Conservation (phyloP, 2,113 vertebrate species). For the Macaca nemestrina region DNA sequence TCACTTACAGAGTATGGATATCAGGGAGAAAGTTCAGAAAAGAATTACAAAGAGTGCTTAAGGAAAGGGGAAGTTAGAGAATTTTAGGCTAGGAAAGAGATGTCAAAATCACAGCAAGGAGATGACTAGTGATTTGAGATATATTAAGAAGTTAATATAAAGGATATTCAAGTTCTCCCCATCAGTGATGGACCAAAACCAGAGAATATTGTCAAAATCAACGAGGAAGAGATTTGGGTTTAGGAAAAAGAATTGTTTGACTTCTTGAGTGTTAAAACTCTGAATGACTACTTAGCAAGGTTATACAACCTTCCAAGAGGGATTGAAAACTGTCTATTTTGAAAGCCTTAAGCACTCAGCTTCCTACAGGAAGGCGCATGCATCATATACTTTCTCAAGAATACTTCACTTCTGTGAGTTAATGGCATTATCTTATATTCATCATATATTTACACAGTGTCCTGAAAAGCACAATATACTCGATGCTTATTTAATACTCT, state of each 20-base stretch:
- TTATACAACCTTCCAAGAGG: not conserved
- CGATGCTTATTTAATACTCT: conserved; percentile 12
- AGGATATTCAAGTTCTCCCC: not conserved
- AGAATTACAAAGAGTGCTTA: not conserved
- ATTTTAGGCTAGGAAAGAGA: not conserved
- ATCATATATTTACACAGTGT: not conserved
- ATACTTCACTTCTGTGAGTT: not conserved
- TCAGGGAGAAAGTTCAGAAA: not conserved
- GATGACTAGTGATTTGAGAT: not conserved
- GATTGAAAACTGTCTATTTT: not conserved
- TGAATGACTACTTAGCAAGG: not conserved
- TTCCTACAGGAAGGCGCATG: not conserved
- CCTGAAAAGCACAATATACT: not conserved
- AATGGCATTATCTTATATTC: not conserved
- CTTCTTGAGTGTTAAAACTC: not conserved
- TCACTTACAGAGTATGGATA: not conserved
- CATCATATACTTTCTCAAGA: not conserved
- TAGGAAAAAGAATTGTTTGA: not conserved
- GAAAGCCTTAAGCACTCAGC: not conserved
- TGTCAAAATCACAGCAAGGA: not conserved
- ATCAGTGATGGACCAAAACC: not conserved
- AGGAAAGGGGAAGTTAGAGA: not conserved
- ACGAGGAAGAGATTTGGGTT: not conserved
- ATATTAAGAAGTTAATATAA: not conserved
- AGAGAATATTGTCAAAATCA: not conserved